phyloP scores from a whole-genome alignment of 2,113 vertebrate species.

The Chiloscyllium plagiosum region DNA sequence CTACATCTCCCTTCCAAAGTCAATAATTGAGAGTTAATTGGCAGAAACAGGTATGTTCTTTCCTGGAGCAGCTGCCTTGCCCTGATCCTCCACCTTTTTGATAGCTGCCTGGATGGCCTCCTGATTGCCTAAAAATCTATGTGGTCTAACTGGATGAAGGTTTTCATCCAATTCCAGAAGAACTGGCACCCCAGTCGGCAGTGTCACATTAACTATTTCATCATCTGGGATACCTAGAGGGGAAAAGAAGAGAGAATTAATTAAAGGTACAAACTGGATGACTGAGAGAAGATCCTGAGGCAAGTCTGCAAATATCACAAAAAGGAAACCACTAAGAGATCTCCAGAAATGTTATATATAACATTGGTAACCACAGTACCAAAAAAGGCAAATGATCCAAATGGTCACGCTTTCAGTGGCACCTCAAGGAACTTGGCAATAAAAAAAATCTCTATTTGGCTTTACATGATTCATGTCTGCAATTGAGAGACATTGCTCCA shows the following conservation, averaged over 20 bases:
- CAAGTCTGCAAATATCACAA: background rate
- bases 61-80: constrained; percentile 65
- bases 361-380: background rate
- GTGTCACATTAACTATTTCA: constrained; percentile 78
- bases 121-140: constrained; percentile 84
- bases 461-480: background rate
- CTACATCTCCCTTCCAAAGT: background rate
- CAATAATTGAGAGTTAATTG: background rate
- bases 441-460: background rate
- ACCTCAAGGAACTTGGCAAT: constrained; percentile 13
- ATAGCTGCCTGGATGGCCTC: constrained; percentile 87
- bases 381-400: constrained; percentile 5
- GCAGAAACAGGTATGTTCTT: too few species aligned
- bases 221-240: constrained; percentile 77
- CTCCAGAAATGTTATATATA: background rate
- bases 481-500: background rate
- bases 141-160: constrained; percentile 70
- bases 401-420: background rate
- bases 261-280: background rate
- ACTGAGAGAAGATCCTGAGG: background rate
- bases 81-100: constrained; percentile 95
- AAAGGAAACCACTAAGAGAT: background rate
- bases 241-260: constrained; percentile 38
- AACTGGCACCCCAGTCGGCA: constrained; percentile 87
- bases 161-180: constrained; percentile 84